Percentiles rank a stretch among this genome's conserved stretches.
Evolutionary conservation across 2,113 vertebrate genomes (phyloP).

Genomic region (Crocuta crocuta): DNA sequence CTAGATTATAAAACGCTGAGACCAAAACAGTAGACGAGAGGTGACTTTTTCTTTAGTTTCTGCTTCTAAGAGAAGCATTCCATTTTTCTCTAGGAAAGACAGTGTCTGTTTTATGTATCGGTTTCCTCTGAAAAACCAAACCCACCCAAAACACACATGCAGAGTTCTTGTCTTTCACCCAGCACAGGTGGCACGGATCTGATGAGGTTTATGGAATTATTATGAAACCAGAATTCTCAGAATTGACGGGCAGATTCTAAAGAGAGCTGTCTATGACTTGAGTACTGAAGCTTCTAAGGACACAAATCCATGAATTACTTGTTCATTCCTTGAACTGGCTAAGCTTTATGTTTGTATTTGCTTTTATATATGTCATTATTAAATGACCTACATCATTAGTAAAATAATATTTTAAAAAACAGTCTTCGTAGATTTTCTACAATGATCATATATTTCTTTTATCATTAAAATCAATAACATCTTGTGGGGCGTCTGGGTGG

Average conservation of each 20-base stretch:
- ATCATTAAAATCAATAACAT: neutral
- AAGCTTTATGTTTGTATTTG: neutral
- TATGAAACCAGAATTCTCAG: slow-evolving; percentile 20
- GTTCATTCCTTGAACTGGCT: slow-evolving; percentile 26
- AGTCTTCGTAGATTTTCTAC: neutral
- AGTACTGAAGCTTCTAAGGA: neutral
- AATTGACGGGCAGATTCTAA: neutral
- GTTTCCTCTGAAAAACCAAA: slow-evolving; percentile 12
- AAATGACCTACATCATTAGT: neutral
- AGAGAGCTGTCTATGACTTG: neutral
- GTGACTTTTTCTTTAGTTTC: slow-evolving; percentile 40
- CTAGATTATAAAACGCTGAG: neutral
- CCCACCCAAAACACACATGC: neutral
- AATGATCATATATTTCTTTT: neutral
- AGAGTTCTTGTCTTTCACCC: slow-evolving; percentile 13
- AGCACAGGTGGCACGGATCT: neutral
- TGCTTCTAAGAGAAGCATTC: neutral
- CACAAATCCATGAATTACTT: neutral
- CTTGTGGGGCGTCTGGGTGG: neutral
- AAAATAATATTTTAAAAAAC: neutral
- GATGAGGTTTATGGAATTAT: neutral
- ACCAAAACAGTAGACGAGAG: neutral
- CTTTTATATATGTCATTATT: neutral
- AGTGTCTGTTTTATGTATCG: neutral
- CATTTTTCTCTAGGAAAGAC: slow-evolving; percentile 12